Base-by-base conservation (phyloP, 2,797 vertebrate genomes). In the Micrastur ruficollis region DNA sequence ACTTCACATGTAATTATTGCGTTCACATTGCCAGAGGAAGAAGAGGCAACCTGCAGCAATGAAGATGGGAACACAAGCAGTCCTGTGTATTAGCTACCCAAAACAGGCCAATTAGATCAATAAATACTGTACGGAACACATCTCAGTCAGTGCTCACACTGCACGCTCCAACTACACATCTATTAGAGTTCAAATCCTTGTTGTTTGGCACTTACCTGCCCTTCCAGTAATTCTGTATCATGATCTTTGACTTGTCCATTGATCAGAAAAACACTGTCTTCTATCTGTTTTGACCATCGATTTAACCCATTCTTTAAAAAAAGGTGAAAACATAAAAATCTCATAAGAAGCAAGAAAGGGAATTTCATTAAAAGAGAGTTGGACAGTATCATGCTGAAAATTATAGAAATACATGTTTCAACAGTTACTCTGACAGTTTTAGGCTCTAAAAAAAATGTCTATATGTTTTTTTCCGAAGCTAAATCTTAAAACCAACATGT, bases 271-370 rank as follows among this genome's bases (percentile, higher is more conserved):
- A 98, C 80, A 81, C 98, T 98, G 22, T 94, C 95, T 90, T 99
- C 98, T 78, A 99, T 98, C 97, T 98, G 98, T 56, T 98, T 98
- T 9, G 98, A 98, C 99, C 99, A 99, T 3, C 78, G 94, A 95
- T 92, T 98, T 70, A 99, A 98, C 81, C 98, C 99, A 86, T 98
- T 99, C 99, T 99, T 95, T 90, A 97, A 98, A 96, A 76, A 95
- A 86, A 94, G 42, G 26, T 42, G 29, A 65, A 61, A 34, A 94
- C 12, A 70, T 29, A 79, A 53, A 73, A 27, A 49, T 13, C 21
- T 18, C 11, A 1, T 78, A 44, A 88, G 44, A 49, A 65, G 74
- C 23, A 65, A 11, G 12, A 62, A 85, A 74, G 14, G 73, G 9
- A 70, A 40, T 49, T 50, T 88, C 50, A 53, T 6, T 56, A 34